Conservation (phyloP, 1,140 invertebrate genomes). For the Cylas formicarius region DNA sequence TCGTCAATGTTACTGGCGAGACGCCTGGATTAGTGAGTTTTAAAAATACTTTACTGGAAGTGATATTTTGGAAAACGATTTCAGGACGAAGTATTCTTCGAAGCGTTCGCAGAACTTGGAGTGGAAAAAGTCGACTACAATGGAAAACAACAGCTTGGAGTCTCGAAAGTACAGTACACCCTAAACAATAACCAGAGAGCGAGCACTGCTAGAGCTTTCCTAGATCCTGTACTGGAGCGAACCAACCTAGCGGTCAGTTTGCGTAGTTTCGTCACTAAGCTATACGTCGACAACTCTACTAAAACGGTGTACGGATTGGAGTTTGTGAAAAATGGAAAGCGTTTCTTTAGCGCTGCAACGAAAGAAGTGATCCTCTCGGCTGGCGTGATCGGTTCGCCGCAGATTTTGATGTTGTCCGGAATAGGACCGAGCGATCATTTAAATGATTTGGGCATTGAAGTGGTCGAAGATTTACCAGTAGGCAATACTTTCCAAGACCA, state of each 20-base stretch:
- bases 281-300: slow-evolving; percentile 22
- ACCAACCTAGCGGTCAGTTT: too few species aligned
- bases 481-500: slow-evolving; percentile 74
- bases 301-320: slow-evolving; percentile 64
- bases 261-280: too few species aligned
- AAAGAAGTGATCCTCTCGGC: slow-evolving; percentile 71
- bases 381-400: slow-evolving; percentile 65
- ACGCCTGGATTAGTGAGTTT: slow-evolving; percentile 2
- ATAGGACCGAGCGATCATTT: slow-evolving; percentile 68
- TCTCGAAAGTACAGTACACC: slow-evolving; percentile 8
- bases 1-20: slow-evolving; percentile 1
- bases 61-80: too few species aligned
- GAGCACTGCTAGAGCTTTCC: slow-evolving; percentile 23
- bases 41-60: neutral
- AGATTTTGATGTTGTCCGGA: slow-evolving; percentile 76
- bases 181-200: slow-evolving; percentile 23
- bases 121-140: slow-evolving; percentile 17
- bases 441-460: slow-evolving; percentile 51
- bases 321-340: slow-evolving; percentile 49
- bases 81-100: slow-evolving; percentile 6
- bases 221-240: slow-evolving; percentile 4
- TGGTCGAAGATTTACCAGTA: slow-evolving; percentile 61
- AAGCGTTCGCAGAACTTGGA: slow-evolving; percentile 38
- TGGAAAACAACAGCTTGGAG: slow-evolving; percentile 30
- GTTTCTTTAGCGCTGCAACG: slow-evolving; percentile 42